Conservation (phyloP, 2,888 invertebrate species). For the Yponomeuta plumbellus region DNA sequence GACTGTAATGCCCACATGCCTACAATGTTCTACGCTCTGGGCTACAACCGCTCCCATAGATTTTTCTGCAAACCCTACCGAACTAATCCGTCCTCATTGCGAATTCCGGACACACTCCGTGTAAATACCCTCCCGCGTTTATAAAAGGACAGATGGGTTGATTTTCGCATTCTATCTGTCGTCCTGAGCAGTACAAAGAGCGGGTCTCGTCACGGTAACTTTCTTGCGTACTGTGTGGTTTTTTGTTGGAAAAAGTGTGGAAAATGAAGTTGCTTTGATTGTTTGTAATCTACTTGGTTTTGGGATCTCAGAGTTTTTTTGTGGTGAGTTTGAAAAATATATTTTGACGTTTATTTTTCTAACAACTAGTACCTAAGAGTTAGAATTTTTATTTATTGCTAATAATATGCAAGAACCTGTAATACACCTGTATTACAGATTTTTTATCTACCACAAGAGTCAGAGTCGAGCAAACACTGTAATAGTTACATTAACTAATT, state of each 20-base stretch:
- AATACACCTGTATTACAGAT: too few relatives aligned
- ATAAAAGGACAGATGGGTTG: slow-evolving; percentile 56
- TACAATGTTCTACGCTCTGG: too few relatives aligned
- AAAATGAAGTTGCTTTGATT: background rate
- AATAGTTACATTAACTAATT: too few relatives aligned
- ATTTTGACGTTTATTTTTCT: background rate
- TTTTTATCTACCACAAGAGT: too few relatives aligned
- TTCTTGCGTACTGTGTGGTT: slow-evolving; percentile 30
- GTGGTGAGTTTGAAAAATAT: background rate
- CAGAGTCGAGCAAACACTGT: too few relatives aligned
- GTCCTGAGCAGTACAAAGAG: slow-evolving; percentile 28
- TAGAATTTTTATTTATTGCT: too few relatives aligned
- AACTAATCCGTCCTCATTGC: slow-evolving; percentile 43
- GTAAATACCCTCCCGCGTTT: slow-evolving; percentile 38
- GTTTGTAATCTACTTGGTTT: background rate
- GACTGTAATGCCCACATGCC: too few relatives aligned
- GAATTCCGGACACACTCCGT: slow-evolving; percentile 43
- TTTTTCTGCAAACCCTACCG: slow-evolving; percentile 45
- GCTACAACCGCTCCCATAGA: too few relatives aligned
- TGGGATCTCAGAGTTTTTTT: background rate
- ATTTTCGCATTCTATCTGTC: slow-evolving; percentile 48
- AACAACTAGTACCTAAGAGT: too few relatives aligned
- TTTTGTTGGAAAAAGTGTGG: slow-evolving; percentile 3
- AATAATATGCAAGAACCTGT: too few relatives aligned
- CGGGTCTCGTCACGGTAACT: slow-evolving; percentile 30